Evolutionary conservation across 1,140 invertebrate genomes (phyloP), one percentile per base, ranked within the genome.

Genomic region (Eciton burchellii): DNA sequence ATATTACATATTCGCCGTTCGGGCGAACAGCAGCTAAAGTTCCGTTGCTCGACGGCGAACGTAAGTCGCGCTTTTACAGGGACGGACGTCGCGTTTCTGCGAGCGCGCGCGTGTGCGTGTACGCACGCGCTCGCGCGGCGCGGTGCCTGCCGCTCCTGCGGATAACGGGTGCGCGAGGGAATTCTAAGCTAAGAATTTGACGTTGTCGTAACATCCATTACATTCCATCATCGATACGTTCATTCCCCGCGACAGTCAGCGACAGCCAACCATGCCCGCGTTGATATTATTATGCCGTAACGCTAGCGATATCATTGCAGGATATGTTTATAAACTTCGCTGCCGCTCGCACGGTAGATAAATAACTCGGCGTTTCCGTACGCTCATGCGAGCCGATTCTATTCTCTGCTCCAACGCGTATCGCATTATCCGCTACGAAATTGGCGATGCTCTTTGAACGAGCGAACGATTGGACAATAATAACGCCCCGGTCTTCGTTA

Each of bases 21-120:
- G 49, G 70, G 49, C 70, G n/a, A 79, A 79, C 74, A 79, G 74
- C 63, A 45, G 56, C 74, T 70, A 79, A 79, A 79, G 63, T 70
- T 70, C 21, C 19, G 26, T 47, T 70, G 63, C 81, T n/a, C n/a
- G 47, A 74, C 71, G 71, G 47, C 65, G 57, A 74, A 74, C 76
- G 49, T 81, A 70, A 79, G 49, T 70, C 63, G 87, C 88, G 90
- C 90, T 91, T 91, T 91, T 91, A 87, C 88, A 89, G 84, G 85
- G 84, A 62, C 66, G 85, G 26, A n/a, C 26, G 59, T 9, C 19
- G 16, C 52, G 56, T 79, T 79, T 79, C 70, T 56, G 35, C 41
- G 19, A 24, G 49, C 21, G 24, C 35, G n/a, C n/a, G n/a, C n/a
- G n/a, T n/a, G n/a, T n/a, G n/a, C n/a, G n/a, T n/a, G n/a, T n/a